These are phyloP conservation scores for Ascaphus truei DNA, from an alignment of 2,113 vertebrate genomes.

Conservation along the genomic window DNA sequence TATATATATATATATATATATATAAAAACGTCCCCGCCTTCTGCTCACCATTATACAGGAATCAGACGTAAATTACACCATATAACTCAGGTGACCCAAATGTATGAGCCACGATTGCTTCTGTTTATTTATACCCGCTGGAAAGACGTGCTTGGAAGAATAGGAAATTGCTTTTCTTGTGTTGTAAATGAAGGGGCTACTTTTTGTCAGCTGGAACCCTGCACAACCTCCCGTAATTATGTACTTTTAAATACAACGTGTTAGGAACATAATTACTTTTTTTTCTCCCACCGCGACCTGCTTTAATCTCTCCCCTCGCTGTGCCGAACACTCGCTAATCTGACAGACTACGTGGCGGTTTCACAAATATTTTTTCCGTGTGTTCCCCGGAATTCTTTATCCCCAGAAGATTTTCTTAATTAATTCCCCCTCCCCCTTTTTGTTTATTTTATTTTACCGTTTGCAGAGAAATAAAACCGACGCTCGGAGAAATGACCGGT, in stretches of 20 bases:
- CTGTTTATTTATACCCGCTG: neutral
- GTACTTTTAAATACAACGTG: constrained; percentile 9
- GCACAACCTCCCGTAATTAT: neutral
- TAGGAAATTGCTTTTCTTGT: neutral
- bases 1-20: too few relatives aligned
- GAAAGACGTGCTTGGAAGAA: neutral
- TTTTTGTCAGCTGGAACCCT: neutral
- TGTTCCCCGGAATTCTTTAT: too few relatives aligned
- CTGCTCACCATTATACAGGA: neutral
- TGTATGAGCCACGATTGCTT: neutral
- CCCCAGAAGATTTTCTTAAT: too few relatives aligned
- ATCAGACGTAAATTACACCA: neutral
- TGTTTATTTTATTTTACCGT: too few relatives aligned
- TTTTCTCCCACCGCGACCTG: neutral
- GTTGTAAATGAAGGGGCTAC: constrained; percentile 13
- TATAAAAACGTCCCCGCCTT: neutral
- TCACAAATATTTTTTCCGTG: too few relatives aligned
- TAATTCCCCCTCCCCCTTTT: too few relatives aligned
- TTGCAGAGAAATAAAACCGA: too few relatives aligned
- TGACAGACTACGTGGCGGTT: too few relatives aligned
- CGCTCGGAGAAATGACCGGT: too few relatives aligned
- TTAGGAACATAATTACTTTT: constrained; percentile 21
- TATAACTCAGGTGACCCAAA: neutral
- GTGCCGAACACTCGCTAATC: neutral
- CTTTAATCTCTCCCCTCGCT: neutral